Evolutionary conservation across 2,888 invertebrate species (phyloP), one percentile per base, ranked within the genome.

Genomic region (Cephus sareptanus): DNA sequence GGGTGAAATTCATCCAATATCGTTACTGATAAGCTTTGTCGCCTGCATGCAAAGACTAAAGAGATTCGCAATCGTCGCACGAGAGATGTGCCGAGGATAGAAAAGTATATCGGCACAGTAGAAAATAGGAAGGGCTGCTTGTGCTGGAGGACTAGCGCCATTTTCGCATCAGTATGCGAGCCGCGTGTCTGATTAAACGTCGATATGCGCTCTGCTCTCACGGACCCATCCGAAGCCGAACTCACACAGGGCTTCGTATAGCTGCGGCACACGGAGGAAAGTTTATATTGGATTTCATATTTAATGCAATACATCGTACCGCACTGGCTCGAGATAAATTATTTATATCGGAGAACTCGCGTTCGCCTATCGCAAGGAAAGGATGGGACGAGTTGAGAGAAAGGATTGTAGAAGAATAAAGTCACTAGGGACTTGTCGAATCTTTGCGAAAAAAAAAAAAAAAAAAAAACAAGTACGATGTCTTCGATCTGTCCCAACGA

Each of bases 231-330:
- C 31, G 71, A 31, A 33, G 31, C 71, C 71, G 31, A 71, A 33
- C 71, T 71, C 71, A 33, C 71, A 33, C 71, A 71, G 31, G 31
- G n/a, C 11, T 12, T 13, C 71, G 71, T 12, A 31, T 71, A 23
- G 56, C 56, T 56, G 23, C 56, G 23, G 82, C 74, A 75, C 68
- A 75, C 75, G 81, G 78, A 82, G 83, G 86, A 88, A 88, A 89
- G 83, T 89, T 89, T 88, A 87, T 89, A 89, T 89, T 89, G 88
- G 88, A 88, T 89, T 89, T 89, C 88, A 89, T 89, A 88, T 89
- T 89, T 89, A 88, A 89, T 89, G 88, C 88, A 88, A 87, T 87
- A 86, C 84, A 83, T 85, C 85, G 84, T 79, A 81, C 79, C 80
- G 79, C 79, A 76, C 80, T 79, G 76, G 77, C 79, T 77, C 75